Base-by-base conservation (phyloP, 2,888 invertebrate species). In the Candidula unifasciata region DNA sequence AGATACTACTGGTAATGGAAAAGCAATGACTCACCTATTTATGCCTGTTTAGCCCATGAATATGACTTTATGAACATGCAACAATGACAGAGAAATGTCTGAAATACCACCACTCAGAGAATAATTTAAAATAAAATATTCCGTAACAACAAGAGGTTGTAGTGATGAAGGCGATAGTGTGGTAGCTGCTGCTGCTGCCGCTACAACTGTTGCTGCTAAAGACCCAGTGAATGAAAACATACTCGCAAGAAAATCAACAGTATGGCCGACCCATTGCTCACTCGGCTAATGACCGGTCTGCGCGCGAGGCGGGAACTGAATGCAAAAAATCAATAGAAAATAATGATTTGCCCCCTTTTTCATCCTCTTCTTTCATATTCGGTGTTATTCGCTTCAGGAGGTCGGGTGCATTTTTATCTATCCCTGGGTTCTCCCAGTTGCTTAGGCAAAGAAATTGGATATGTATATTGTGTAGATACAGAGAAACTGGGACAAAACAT, bases 281-380 rank as follows among this genome's bases (percentile, higher is more conserved):
- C 74, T 30, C 33, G 21, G 30, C 52, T 74, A 54, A 54, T 30
- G 33, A 30, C 30, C 54, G 13, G 52, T 30, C 74, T 27, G 54
- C 74, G 74, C 74, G 74, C 74, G 74, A 54, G n/a, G 74, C 74
- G 54, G 30, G 74, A 54, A 74, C 27, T 27, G 74, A 54, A 57
- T 13, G 30, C 30, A 74, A 74, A 74, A n/a, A 74, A 74, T 74
- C 74, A 74, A 74, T 74, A 74, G 30, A 30, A 54, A 54, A 74
- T 74, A 74, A 74, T 74, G 74, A 74, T 74, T 54, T 30, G 24
- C n/a, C n/a, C 74, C 73, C 54, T 33, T 33, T 33, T 21, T n/a
- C 3, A 54, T 33, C 74, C 8, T 33, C 54, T 74, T 74, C 54
- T 74, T 5, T 74, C 27, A 30, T 69, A 52, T 30, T 8, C 54